Percentiles rank a stretch among this genome's conserved stretches.
phyloP scores from a whole-genome alignment of 2,113 vertebrate genomes.

The Narcine bancroftii region DNA sequence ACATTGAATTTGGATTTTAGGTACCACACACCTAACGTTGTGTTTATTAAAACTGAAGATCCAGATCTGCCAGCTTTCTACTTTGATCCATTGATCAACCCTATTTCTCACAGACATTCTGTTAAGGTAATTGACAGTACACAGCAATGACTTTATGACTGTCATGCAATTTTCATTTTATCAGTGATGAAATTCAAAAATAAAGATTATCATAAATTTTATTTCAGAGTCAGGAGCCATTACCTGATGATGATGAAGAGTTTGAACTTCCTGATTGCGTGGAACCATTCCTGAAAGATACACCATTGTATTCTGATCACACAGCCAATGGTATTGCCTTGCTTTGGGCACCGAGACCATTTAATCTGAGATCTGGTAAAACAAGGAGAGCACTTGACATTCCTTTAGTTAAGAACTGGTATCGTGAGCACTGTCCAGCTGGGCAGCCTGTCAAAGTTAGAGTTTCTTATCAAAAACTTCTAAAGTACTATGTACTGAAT shows the following conservation, averaged over 20 bases:
- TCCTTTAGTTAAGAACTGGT: slow-evolving; percentile 97
- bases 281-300: slow-evolving; percentile 94
- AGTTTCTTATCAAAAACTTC: slow-evolving; percentile 94
- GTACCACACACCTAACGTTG: slow-evolving; percentile 97
- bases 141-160: background rate
- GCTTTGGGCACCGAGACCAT: slow-evolving; percentile 91
- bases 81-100: slow-evolving; percentile 96
- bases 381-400: slow-evolving; percentile 93
- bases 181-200: background rate
- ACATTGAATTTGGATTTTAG: slow-evolving; percentile 47
- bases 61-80: slow-evolving; percentile 97
- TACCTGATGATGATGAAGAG: slow-evolving; percentile 95
- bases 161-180: background rate
- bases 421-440: slow-evolving; percentile 93
- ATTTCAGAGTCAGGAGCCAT: slow-evolving; percentile 83
- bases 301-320: slow-evolving; percentile 89
- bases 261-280: slow-evolving; percentile 94
- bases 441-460: slow-evolving; percentile 96
- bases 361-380: slow-evolving; percentile 88
- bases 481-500: slow-evolving; percentile 97
- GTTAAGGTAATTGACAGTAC: slow-evolving; percentile 71
- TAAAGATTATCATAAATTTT: background rate
- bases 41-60: slow-evolving; percentile 98
- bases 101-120: slow-evolving; percentile 94
- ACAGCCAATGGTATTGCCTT: slow-evolving; percentile 97